Base-by-base conservation (phyloP, 2,888 invertebrate species). In the Nomada fucata region DNA sequence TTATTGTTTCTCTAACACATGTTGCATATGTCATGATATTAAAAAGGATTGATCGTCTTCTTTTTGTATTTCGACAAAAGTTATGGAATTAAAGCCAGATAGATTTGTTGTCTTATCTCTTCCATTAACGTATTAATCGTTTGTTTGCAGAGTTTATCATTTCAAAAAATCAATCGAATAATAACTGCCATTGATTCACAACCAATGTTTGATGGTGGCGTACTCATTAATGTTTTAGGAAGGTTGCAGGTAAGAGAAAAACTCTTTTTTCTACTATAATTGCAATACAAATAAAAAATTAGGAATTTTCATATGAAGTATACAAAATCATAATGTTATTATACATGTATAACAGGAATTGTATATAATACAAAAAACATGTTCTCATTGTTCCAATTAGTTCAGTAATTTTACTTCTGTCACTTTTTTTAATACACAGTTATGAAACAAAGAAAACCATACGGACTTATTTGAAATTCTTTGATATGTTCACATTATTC, bases 141-240 rank as follows among this genome's bases (percentile, higher is more conserved):
- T 69, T 13, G 50, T 75, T 86, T 97, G 86, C 95, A 98, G 98
- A 96, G 96, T 93, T 95, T 99, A 94, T 95, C 97, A 87, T 99
- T 99, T 95, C 97, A 98, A 95, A 97, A 97, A 95, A 99, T 99
- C 91, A 96, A 96, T 93, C 96, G 99, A 94, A 95, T 96, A 92
- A 96, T 99, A 93, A 99, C 99, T 79, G 97, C 98, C 42, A 96
- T 98, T 83, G 99, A 99, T 94, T 98, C 98, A 68, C 99, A 99
- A 94, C 99, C 99, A n/a, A 98, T 98, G 96, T 97, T 98, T 92
- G 99, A 99, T 94, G 99, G 99, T 81, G 99, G 99, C 85, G 97
- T 99, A 88, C 94, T 99, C 94, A 98, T 99, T 89, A 97, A 97
- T 95, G 99, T 99, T 71, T 95, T 99, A 89, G 99, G 99, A 91